These are phyloP conservation scores for Aradus depressus DNA, from an alignment of 2,888 invertebrate genomes.

Conservation along the genomic window DNA sequence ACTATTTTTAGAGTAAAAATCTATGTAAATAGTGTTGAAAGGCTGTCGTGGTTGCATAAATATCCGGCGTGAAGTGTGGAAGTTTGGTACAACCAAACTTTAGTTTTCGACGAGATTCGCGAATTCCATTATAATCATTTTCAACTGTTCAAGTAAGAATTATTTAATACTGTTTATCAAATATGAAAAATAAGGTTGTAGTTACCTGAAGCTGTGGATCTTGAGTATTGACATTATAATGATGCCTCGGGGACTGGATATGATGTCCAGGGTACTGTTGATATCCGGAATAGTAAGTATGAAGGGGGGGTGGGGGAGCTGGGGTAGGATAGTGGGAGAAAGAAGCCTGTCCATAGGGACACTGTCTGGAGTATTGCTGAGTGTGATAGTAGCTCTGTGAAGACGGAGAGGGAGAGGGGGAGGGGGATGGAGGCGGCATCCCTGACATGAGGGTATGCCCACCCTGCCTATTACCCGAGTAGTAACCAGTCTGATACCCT, in stretches of 20 bases:
- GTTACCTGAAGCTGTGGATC: constrained; percentile 4
- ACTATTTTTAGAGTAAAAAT: too few relatives aligned
- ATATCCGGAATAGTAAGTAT: constrained; percentile 13
- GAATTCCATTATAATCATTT: too few relatives aligned
- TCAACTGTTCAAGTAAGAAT: too few relatives aligned
- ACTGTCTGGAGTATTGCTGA: constrained; percentile 10
- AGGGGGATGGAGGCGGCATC: constrained; percentile 17
- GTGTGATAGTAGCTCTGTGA: constrained; percentile 7
- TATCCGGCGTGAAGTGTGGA: too few relatives aligned
- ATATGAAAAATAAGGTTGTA: too few relatives aligned
- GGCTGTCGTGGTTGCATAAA: too few relatives aligned
- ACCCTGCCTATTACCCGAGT: constrained; percentile 10
- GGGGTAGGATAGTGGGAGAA: constrained; percentile 13
- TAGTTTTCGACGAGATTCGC: too few relatives aligned
- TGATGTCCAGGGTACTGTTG: constrained; percentile 15
- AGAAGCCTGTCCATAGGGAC: constrained; percentile 10
- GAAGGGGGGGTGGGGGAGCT: constrained; percentile 10
- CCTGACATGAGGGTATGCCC: constrained; percentile 1
- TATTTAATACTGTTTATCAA: too few relatives aligned
- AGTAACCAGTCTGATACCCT: constrained; percentile 8
- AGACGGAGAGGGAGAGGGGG: constrained; percentile 13
- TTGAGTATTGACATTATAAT: constrained; percentile 11
- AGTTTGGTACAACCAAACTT: too few relatives aligned
- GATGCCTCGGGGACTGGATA: constrained; percentile 10
- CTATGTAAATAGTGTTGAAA: too few relatives aligned